Evolutionary conservation across 2,888 invertebrate genomes (phyloP).

Genomic region (Drosophila nr. perissopoda): DNA sequence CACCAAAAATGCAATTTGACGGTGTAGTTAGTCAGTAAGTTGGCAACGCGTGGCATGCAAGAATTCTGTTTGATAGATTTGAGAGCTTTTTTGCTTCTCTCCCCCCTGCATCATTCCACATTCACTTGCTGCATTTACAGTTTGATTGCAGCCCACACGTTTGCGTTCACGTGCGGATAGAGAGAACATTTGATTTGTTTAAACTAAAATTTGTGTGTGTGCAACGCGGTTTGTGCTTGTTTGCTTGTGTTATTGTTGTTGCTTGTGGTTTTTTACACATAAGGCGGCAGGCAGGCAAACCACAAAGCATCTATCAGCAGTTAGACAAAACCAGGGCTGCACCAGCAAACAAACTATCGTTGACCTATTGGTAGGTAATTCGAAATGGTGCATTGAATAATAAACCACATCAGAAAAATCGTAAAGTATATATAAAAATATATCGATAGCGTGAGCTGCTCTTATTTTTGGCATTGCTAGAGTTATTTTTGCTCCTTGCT

Average conservation of each 20-base stretch:
- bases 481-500: conserved; percentile 36
- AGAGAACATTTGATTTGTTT: conserved; percentile 68
- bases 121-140: conserved; percentile 68
- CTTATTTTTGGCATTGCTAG: conserved; percentile 3
- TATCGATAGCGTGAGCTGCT: background rate
- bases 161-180: conserved; percentile 53
- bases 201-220: conserved; percentile 49
- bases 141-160: conserved; percentile 59
- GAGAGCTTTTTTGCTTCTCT: background rate
- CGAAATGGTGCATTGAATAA: background rate
- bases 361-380: background rate
- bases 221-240: conserved; percentile 10
- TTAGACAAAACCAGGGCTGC: conserved; percentile 49
- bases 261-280: conserved; percentile 31
- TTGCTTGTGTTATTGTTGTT: conserved; percentile 31
- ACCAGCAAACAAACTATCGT: conserved; percentile 16
- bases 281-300: conserved; percentile 26
- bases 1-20: conserved; percentile 56
- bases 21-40: conserved; percentile 14
- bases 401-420: background rate
- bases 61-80: conserved; percentile 35
- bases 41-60: conserved; percentile 50
- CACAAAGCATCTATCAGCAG: conserved; percentile 65
- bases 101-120: conserved; percentile 17
- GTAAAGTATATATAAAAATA: background rate